These are phyloP conservation scores for Macrosoma leucophasiata DNA, from an alignment of 2,888 invertebrate genomes.

Conservation along the genomic window DNA sequence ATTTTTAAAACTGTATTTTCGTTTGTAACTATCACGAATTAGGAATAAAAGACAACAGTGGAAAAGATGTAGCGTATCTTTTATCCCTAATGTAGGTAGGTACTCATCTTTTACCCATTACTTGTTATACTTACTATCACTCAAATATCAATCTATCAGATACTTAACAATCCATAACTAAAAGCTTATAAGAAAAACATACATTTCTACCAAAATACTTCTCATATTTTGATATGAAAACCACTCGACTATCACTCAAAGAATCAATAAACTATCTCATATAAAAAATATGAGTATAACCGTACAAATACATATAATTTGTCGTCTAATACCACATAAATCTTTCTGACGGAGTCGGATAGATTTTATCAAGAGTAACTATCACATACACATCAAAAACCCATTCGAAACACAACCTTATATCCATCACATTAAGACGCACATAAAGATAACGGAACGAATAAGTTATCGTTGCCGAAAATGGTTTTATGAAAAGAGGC, in stretches of 20 bases:
- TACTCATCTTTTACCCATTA: too few species aligned
- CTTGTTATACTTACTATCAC: too few species aligned
- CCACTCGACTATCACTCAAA: conserved; percentile 3
- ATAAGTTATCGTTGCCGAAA: conserved; percentile 8
- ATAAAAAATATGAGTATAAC: conserved; percentile 13
- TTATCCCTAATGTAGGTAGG: too few species aligned
- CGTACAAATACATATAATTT: conserved; percentile 15
- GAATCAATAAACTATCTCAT: conserved; percentile 2
- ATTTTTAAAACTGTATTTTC: too few species aligned
- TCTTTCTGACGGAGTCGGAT: conserved; percentile 19
- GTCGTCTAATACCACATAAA: conserved; percentile 16
- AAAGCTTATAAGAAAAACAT: too few species aligned
- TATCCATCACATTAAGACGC: background rate
- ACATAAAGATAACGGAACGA: background rate
- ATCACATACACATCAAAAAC: background rate
- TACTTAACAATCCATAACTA: too few species aligned
- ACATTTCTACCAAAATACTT: too few species aligned
- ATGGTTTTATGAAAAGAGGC: conserved; percentile 21
- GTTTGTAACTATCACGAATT: too few species aligned
- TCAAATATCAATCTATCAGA: too few species aligned
- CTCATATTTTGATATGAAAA: conserved; percentile 2
- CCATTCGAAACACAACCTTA: conserved; percentile 3
- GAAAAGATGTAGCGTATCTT: too few species aligned
- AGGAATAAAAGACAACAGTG: too few species aligned
- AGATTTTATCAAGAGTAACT: conserved; percentile 2